Evolutionary conservation across 1,140 invertebrate species (phyloP).

Genomic region (Bilobella aurantiaca): DNA sequence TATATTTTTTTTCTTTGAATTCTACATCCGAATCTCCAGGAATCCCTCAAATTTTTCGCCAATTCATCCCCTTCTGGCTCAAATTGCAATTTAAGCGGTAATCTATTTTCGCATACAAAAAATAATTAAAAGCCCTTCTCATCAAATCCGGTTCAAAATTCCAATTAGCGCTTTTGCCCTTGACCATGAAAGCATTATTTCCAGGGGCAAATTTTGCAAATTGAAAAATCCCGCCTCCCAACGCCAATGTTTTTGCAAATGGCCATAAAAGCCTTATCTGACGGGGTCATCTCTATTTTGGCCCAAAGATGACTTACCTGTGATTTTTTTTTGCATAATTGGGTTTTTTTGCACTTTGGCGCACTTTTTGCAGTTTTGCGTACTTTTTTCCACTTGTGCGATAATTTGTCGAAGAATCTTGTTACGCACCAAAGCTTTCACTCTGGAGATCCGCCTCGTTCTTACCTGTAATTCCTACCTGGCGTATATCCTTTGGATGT

Average conservation of each 20-base stretch:
- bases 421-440: not conserved
- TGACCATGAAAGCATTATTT: conserved; percentile 1
- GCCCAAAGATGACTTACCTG: not conserved
- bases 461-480: no score
- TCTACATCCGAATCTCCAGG: no score
- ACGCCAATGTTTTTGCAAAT: not conserved
- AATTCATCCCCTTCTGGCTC: no score
- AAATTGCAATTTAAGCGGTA: no score
- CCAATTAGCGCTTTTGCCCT: not conserved
- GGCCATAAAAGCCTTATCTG: no score
- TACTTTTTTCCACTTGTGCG: not conserved
- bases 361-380: not conserved
- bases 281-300: not conserved
- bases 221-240: not conserved
- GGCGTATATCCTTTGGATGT: not conserved
- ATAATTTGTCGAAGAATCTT: not conserved
- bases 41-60: no score
- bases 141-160: not conserved
- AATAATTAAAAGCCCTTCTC: no score
- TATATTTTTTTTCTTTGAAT: no score
- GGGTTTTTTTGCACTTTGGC: not conserved
- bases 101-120: not conserved
- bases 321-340: not conserved
- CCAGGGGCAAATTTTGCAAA: no score
- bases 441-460: not conserved